These are phyloP conservation scores for Peucedramus taeniatus DNA, from an alignment of 2,113 vertebrate species.

Conservation along the genomic window DNA sequence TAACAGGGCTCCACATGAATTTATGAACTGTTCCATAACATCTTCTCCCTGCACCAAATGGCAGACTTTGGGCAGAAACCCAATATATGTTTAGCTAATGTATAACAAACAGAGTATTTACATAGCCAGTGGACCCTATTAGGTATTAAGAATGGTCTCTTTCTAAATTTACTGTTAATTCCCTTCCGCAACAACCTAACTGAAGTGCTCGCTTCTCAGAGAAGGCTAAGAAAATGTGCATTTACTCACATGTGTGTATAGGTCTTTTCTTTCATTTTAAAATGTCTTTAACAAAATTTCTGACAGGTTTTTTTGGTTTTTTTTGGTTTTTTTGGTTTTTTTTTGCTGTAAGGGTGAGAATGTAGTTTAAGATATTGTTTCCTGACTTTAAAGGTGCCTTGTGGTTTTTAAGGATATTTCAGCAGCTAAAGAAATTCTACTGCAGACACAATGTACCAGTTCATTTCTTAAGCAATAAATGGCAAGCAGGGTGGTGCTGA, in stretches of 20 bases:
- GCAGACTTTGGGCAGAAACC: slow-evolving; percentile 80
- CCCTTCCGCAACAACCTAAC: slow-evolving; percentile 54
- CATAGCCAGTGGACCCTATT: slow-evolving; percentile 72
- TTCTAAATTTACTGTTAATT: slow-evolving; percentile 72
- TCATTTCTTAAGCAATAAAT: slow-evolving; percentile 80
- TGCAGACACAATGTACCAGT: slow-evolving; percentile 59
- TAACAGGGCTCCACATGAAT: slow-evolving; percentile 78
- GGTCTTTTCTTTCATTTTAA: slow-evolving; percentile 36
- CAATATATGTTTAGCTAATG: slow-evolving; percentile 80
- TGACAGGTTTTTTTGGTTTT: slow-evolving; percentile 69
- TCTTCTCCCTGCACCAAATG: slow-evolving; percentile 79
- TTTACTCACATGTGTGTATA: not conserved
- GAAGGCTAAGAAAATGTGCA: not conserved
- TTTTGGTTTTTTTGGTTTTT: too few species aligned
- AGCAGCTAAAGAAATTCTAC: slow-evolving; percentile 52
- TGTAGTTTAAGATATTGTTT: slow-evolving; percentile 68
- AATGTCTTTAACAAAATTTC: slow-evolving; percentile 64
- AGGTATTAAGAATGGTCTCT: slow-evolving; percentile 71
- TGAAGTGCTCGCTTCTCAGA: slow-evolving; percentile 31
- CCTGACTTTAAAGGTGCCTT: slow-evolving; percentile 57
- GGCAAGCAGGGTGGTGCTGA: slow-evolving; percentile 72
- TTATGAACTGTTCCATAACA: slow-evolving; percentile 81
- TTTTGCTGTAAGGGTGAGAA: slow-evolving; percentile 36
- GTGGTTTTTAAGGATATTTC: slow-evolving; percentile 63
- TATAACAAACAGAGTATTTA: slow-evolving; percentile 84